Evolutionary conservation across 2,113 vertebrate species (phyloP).

Genomic region (Lophotis ruficrista): DNA sequence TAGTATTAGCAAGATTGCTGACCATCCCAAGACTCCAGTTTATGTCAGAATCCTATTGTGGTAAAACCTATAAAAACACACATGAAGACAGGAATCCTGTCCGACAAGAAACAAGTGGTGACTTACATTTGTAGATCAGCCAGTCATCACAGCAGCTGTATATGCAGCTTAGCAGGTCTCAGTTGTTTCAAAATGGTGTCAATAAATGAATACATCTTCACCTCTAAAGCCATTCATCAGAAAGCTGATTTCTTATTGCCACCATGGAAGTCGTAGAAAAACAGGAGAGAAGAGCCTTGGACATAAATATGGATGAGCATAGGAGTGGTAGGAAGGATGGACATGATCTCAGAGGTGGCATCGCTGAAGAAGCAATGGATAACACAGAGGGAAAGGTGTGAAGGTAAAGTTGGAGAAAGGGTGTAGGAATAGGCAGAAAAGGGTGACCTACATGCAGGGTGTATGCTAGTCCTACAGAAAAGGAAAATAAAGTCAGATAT

Average conservation of each 20-base stretch:
- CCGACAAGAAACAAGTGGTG: neutral
- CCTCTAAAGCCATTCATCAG: neutral
- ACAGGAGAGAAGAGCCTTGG: neutral
- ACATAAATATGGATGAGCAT: accelerated
- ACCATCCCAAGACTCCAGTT: neutral
- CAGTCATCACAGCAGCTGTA: neutral
- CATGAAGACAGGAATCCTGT: neutral
- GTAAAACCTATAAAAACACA: neutral
- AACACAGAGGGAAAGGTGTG: neutral
- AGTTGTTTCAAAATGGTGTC: neutral
- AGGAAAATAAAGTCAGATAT: neutral
- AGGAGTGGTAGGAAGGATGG: neutral
- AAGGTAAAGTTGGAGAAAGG: neutral
- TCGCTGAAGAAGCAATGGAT: neutral
- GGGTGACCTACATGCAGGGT: no score
- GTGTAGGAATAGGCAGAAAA: neutral
- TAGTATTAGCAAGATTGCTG: neutral
- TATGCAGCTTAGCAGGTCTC: neutral
- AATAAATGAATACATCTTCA: neutral
- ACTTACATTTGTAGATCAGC: neutral
- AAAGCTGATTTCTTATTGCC: neutral
- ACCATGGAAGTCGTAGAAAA: neutral
- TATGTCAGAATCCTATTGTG: neutral
- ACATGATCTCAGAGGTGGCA: neutral
- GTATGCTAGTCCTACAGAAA: neutral